Conservation (phyloP, 2,113 vertebrate genomes). For the Phoenicopterus ruber region DNA sequence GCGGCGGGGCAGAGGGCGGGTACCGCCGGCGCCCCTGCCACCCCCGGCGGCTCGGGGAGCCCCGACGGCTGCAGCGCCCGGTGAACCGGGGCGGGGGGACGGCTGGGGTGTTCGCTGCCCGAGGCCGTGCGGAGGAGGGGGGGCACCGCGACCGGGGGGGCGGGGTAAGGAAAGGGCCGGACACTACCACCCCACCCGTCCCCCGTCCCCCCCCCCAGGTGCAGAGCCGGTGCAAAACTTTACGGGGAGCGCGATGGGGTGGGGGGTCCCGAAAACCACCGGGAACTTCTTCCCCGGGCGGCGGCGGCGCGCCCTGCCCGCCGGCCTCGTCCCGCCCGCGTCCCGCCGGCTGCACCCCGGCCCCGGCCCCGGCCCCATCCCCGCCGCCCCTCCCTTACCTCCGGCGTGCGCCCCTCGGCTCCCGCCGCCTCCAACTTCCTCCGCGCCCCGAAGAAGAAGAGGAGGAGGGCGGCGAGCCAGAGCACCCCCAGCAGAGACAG, state of each 20-base stretch:
- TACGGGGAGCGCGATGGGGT: not conserved
- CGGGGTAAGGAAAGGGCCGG: not conserved
- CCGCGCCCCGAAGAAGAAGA: constrained; percentile 71
- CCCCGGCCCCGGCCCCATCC: not conserved
- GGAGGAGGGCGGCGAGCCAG: constrained; percentile 73
- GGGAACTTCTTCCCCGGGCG: not conserved
- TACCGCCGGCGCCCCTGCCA: not conserved
- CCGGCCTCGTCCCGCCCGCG: too few species aligned
- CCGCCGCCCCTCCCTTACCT: constrained; percentile 42
- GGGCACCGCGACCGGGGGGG: too few species aligned
- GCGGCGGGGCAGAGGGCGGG: not conserved
- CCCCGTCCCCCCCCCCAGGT: rapidly evolving
- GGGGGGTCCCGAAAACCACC: not conserved
- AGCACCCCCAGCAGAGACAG: constrained; percentile 70
- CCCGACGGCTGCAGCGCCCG: not conserved
- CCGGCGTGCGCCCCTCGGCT: constrained; percentile 55
- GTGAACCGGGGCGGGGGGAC: too few species aligned
- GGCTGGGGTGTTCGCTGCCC: not conserved
- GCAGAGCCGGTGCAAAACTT: not conserved
- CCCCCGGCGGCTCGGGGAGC: not conserved
- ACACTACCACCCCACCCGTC: too few species aligned
- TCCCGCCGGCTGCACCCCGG: too few species aligned
- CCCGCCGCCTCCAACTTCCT: constrained; percentile 66
- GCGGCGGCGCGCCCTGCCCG: not conserved
- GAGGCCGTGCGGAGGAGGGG: too few species aligned